Conservation (phyloP, 2,113 vertebrate species). For the Halichoerus grypus region DNA sequence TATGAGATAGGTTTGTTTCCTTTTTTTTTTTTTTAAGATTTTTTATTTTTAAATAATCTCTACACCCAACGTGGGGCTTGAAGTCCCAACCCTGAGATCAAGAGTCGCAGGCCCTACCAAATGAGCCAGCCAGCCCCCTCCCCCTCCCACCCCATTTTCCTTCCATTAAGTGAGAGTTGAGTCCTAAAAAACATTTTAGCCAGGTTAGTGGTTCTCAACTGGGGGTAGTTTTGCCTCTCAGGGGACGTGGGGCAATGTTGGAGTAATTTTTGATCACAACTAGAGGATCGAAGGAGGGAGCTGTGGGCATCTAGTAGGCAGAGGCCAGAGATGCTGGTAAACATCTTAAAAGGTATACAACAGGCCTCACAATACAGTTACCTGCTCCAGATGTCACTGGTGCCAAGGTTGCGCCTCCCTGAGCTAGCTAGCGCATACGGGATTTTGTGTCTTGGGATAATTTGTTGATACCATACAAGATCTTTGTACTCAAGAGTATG, state of each 20-base stretch:
- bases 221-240: not conserved
- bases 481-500: not conserved
- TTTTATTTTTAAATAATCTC: not conserved
- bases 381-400: not conserved
- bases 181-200: conserved; percentile 15
- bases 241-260: not conserved
- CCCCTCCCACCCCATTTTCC: not conserved
- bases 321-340: not conserved
- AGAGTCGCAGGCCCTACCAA: not conserved
- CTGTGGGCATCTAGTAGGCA: not conserved
- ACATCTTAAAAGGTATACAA: not conserved
- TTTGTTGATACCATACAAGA: not conserved
- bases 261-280: not conserved
- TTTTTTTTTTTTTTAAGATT: not conserved
- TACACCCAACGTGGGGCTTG: not conserved
- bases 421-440: not conserved
- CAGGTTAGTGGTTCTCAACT: conserved; percentile 16
- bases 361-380: not conserved
- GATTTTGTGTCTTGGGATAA: conserved; percentile 25
- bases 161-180: not conserved
- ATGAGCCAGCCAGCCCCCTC: not conserved
- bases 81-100: not conserved
- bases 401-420: not conserved
- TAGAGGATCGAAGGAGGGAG: not conserved
- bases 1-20: conserved; percentile 47